Conservation (phyloP, 2,797 vertebrate genomes). For the Euthynnus affinis region DNA sequence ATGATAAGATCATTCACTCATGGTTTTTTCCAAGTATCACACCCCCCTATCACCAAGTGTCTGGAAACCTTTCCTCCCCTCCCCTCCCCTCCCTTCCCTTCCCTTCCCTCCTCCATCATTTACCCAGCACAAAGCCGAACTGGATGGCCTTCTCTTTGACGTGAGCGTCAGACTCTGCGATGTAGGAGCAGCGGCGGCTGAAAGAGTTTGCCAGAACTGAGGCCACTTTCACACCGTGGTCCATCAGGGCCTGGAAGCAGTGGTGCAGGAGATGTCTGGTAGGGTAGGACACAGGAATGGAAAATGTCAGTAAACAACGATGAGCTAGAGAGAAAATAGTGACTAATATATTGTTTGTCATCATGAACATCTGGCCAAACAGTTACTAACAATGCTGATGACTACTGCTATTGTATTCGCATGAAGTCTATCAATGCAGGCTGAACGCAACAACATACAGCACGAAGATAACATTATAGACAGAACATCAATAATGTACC, state of each 20-base stretch:
- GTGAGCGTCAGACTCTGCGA: slow-evolving; percentile 95
- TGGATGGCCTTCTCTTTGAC: slow-evolving; percentile 99
- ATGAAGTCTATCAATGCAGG: neutral
- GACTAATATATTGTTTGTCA: neutral
- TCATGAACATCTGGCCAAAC: neutral
- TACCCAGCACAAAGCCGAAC: slow-evolving; percentile 98
- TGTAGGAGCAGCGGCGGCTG: slow-evolving; percentile 98
- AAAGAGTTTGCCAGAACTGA: slow-evolving; percentile 98
- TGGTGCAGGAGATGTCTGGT: slow-evolving; percentile 97
- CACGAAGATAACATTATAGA: slow-evolving; percentile 11
- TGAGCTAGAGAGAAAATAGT: neutral
- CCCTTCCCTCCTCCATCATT: slow-evolving; percentile 39
- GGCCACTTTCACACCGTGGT: slow-evolving; percentile 98
- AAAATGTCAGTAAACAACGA: neutral
- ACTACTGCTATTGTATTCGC: neutral
- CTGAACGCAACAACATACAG: slow-evolving; percentile 4
- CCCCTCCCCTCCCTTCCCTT: accelerated
- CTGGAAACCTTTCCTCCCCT: neutral
- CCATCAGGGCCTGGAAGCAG: slow-evolving; percentile 99
- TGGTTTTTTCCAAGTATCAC: neutral
- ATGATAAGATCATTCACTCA: neutral
- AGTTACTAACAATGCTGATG: slow-evolving; percentile 7
- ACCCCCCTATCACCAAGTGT: neutral
- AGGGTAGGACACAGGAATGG: neutral
- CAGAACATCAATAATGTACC: slow-evolving; percentile 13